Base-by-base conservation (phyloP, 2,888 invertebrate species). In the Rosalia funebris region DNA sequence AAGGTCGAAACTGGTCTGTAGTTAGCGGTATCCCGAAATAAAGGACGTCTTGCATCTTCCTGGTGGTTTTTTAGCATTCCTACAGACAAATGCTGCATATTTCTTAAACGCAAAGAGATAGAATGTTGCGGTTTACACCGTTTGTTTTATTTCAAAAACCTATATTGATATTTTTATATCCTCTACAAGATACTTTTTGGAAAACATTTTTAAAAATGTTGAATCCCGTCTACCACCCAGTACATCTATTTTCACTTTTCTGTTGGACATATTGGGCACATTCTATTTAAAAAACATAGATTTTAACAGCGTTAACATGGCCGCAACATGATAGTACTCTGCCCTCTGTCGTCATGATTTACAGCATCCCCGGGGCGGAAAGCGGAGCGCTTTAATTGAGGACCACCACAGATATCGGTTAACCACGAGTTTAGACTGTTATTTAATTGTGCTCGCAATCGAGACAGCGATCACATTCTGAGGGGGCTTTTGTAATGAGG, bases 321-420 rank as follows among this genome's bases (percentile, higher is more conserved):
- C 60, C 50, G 60, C 54, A 56, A 56, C 60, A 55, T 34, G 60
- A 56, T 56, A 60, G 50, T 53, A 20, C 31, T 45, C 45, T 55
- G 60, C 60, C 60, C 55, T 56, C 45, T 60, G 55, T 50, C 36
- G 56, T 52, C 60, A 57, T 57, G 57, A 57, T 57, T 57, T 57
- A 57, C 57, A 48, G 46, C 57, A 44, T 42, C 44, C 57, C 41
- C 44, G 36, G 25, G 57, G 50, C 42, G 52, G 57, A 44, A 56
- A 60, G 31, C 55, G 46, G 50, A 50, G 55, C 41, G 59, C 50
- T 56, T 56, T 60, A 60, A 60, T 60, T 60, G 60, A 56, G 56
- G 60, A 60, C 56, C 39, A 42, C 46, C 55, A 32, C 46, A 56
- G 56, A 60, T 60, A 60, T 60, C 60, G 60, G 60, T 60, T 60